Conservation (phyloP, 2,113 vertebrate genomes). For the Micronycteris hirsuta region DNA sequence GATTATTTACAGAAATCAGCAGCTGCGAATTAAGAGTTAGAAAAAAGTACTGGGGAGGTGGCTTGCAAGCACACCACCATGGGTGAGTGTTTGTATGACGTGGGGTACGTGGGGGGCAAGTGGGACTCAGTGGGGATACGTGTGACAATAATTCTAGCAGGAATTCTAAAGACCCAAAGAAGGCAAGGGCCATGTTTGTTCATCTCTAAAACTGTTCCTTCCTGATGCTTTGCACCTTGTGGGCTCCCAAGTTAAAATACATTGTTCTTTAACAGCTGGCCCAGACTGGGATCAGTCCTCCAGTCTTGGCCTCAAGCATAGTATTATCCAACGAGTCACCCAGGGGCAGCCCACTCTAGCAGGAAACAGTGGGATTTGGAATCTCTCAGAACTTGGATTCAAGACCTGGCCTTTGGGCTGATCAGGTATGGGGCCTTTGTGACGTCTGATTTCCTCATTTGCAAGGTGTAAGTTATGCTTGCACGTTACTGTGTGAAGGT, state of each 20-base stretch:
- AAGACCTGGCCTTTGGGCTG: background rate
- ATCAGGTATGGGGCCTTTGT: background rate
- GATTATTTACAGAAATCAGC: background rate
- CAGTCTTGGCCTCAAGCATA: background rate
- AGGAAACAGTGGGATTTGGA: background rate
- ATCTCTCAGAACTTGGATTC: background rate
- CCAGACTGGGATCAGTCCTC: background rate
- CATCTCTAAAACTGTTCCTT: background rate
- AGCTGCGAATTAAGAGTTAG: background rate
- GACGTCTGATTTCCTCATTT: background rate
- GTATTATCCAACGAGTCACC: background rate
- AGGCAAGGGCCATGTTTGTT: background rate
- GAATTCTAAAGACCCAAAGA: background rate
- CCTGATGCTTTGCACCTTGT: background rate
- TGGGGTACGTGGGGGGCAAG: accelerated
- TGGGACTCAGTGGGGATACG: background rate
- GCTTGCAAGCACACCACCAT: background rate
- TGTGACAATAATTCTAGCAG: background rate
- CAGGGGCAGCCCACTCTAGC: background rate
- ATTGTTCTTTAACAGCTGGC: background rate
- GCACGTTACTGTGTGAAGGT: background rate
- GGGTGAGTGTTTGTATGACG: background rate
- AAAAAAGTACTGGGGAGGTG: background rate
- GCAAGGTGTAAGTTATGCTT: background rate
- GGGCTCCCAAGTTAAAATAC: background rate